A percentile compares a stretch with the other conserved stretches of the same genome.
Evolutionary conservation across 2,113 vertebrate genomes (phyloP).

Genomic region (Sinosuthora webbiana): DNA sequence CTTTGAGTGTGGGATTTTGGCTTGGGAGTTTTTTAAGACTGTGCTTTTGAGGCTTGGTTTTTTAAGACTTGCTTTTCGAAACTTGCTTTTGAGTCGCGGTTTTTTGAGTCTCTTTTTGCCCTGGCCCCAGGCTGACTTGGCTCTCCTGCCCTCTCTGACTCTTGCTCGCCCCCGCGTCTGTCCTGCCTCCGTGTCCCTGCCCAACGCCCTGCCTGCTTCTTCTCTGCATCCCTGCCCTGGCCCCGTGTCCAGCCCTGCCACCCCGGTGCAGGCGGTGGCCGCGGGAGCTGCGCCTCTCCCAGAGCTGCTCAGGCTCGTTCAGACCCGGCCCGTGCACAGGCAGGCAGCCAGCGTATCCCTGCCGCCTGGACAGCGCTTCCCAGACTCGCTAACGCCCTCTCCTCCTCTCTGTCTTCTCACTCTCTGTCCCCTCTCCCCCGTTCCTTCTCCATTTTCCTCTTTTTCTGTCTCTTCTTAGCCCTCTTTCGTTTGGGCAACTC

Average conservation of each 20-base stretch:
- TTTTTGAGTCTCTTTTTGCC: neutral
- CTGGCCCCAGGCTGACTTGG: neutral
- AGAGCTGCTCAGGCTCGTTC: neutral
- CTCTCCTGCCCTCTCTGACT: neutral
- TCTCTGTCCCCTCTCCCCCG: too few species aligned
- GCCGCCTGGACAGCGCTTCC: neutral
- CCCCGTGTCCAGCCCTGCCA: accelerated
- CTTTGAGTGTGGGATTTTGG: neutral
- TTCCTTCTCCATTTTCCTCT: neutral
- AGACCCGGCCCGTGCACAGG: neutral
- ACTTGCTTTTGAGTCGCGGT: too few species aligned
- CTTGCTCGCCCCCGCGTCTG: neutral
- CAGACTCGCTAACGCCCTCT: neutral
- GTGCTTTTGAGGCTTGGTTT: neutral
- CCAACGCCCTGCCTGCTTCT: neutral
- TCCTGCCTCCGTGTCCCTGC: neutral
- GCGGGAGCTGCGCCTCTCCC: too few species aligned
- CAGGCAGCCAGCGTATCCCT: neutral
- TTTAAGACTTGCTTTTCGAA: neutral
- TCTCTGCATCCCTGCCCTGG: neutral
- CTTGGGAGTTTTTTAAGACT: neutral
- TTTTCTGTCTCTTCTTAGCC: neutral
- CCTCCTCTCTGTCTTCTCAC: neutral
- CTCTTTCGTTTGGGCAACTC: too few species aligned
- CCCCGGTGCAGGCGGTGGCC: neutral